Conservation (phyloP, 2,888 invertebrate species). For the Griposia aprilina region DNA sequence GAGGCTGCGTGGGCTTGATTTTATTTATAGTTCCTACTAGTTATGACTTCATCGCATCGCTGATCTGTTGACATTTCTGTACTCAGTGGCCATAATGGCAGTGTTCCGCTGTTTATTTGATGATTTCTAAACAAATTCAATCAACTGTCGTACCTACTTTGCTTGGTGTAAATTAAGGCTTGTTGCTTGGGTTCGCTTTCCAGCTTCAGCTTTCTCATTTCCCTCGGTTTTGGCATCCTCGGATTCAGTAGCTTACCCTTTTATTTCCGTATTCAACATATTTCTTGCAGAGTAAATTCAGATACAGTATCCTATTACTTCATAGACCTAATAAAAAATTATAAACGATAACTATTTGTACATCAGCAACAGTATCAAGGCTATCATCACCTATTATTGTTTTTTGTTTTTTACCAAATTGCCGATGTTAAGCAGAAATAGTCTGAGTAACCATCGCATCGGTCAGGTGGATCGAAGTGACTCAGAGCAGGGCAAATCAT, state of each 20-base stretch:
- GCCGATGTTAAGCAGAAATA: slow-evolving; percentile 68
- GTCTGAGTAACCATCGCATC: slow-evolving; percentile 75
- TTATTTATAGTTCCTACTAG: slow-evolving; percentile 84
- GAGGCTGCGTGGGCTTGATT: slow-evolving; percentile 81
- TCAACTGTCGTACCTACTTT: not conserved
- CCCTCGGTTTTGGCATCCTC: not conserved
- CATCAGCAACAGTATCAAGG: slow-evolving; percentile 59
- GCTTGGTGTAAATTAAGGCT: not conserved
- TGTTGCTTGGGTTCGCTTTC: not conserved
- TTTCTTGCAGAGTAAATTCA: not conserved
- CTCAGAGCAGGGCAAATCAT: slow-evolving; percentile 83
- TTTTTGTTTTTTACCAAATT: slow-evolving; percentile 53
- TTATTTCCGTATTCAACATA: slow-evolving; percentile 1
- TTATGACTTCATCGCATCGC: slow-evolving; percentile 86
- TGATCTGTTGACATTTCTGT: slow-evolving; percentile 76
- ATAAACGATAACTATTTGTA: slow-evolving; percentile 36
- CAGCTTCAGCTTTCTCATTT: not conserved
- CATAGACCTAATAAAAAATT: not conserved
- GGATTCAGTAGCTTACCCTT: not conserved
- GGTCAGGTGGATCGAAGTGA: slow-evolving; percentile 81
- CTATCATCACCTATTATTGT: slow-evolving; percentile 39
- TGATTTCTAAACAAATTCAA: slow-evolving; percentile 59
- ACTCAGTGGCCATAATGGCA: slow-evolving; percentile 67
- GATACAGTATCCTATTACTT: not conserved
- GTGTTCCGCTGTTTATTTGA: slow-evolving; percentile 62